A percentile compares a stretch with the other conserved stretches of the same genome.
These are phyloP conservation scores for Alces alces DNA, from an alignment of 2,113 vertebrate species.

Conservation along the genomic window DNA sequence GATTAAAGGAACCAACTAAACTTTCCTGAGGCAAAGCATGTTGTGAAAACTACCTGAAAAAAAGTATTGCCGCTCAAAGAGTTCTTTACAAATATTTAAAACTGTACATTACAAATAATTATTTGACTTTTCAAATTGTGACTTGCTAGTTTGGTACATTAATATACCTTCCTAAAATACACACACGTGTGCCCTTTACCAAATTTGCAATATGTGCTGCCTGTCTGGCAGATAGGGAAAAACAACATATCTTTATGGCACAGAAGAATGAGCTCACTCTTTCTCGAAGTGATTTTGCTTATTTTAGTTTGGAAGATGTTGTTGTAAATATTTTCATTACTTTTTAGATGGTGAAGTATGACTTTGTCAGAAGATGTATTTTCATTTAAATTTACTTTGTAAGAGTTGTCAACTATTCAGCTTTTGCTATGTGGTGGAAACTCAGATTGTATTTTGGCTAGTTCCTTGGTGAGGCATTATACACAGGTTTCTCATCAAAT, in stretches of 20 bases:
- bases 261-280: background rate
- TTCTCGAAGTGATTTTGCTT: background rate
- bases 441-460: background rate
- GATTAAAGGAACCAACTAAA: background rate
- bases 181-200: background rate
- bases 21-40: background rate
- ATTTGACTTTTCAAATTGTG: background rate
- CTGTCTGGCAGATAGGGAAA: background rate
- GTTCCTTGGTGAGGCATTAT: background rate
- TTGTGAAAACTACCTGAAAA: background rate
- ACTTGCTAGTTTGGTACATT: background rate
- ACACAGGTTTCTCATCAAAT: background rate
- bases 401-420: background rate
- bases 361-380: background rate
- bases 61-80: background rate
- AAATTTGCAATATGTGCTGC: background rate
- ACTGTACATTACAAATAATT: background rate
- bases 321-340: background rate
- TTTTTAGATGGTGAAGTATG: background rate
- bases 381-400: background rate
- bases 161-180: background rate
- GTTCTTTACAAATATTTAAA: slow-evolving; percentile 3
- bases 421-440: background rate
- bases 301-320: background rate
- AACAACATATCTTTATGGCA: background rate